Evolutionary conservation across 2,888 invertebrate genomes (phyloP).

Genomic region (Callimorpha dominula): DNA sequence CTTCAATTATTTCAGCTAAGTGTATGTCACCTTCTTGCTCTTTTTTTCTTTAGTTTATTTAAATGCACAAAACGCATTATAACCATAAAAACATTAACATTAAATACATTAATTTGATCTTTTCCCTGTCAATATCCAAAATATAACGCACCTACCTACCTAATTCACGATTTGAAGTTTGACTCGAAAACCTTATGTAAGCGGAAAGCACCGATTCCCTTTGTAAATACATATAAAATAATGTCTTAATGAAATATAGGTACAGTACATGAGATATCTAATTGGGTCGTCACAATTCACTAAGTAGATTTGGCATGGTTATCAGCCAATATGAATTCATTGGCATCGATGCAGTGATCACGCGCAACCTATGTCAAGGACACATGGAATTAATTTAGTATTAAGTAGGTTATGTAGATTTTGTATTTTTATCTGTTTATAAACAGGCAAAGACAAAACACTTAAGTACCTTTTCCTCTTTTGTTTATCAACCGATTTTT

Average conservation of each 20-base stretch:
- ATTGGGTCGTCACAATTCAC: slow-evolving; percentile 50
- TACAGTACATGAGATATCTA: slow-evolving; percentile 30
- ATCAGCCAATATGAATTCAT: slow-evolving; percentile 58
- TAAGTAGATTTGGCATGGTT: slow-evolving; percentile 58
- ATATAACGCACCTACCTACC: neutral
- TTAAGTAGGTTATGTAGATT: neutral
- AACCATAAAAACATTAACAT: too few relatives aligned
- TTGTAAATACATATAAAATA: neutral
- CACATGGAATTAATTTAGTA: slow-evolving; percentile 29
- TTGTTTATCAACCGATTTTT: neutral
- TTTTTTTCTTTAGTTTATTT: too few relatives aligned
- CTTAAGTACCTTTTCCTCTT: neutral
- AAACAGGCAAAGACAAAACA: too few relatives aligned
- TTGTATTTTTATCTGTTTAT: too few relatives aligned
- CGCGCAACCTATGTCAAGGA: slow-evolving; percentile 55
- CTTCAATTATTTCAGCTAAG: too few relatives aligned
- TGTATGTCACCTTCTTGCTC: too few relatives aligned
- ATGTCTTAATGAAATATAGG: neutral
- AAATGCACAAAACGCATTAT: too few relatives aligned
- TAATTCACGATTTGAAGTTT: neutral
- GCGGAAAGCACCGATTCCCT: neutral
- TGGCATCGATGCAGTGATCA: slow-evolving; percentile 56
- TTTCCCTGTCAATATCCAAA: too few relatives aligned
- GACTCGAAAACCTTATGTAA: neutral
- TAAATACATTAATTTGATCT: too few relatives aligned